Conservation (phyloP, 1,140 invertebrate species). For the Drosophila subpulchrella region DNA sequence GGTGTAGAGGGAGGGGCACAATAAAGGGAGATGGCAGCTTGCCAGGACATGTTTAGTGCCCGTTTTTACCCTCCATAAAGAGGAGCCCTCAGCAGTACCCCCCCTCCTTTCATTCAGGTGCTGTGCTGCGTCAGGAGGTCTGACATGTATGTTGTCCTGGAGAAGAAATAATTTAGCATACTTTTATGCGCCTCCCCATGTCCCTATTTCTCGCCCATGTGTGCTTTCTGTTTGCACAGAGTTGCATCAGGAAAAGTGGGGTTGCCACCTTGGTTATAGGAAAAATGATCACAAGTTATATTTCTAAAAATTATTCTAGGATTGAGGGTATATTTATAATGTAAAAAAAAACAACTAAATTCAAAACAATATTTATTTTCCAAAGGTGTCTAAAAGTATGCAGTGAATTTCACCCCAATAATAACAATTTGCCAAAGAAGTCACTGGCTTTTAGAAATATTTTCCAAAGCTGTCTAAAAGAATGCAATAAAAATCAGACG, state of each 20-base stretch:
- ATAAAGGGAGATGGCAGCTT: constrained; percentile 44
- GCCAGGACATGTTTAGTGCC: constrained; percentile 50
- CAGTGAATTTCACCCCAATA: too few species aligned
- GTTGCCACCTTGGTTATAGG: too few species aligned
- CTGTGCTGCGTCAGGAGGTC: constrained; percentile 12
- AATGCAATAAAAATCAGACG: too few species aligned
- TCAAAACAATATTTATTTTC: too few species aligned
- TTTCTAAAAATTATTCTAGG: too few species aligned
- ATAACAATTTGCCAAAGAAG: too few species aligned
- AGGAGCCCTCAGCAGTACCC: constrained; percentile 14
- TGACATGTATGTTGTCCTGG: constrained; percentile 24
- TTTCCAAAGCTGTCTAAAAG: too few species aligned
- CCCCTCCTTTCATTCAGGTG: constrained; percentile 9
- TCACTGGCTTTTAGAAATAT: too few species aligned
- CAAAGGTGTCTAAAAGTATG: too few species aligned
- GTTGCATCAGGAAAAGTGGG: not conserved
- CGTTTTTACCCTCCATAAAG: constrained; percentile 33
- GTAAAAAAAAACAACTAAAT: too few species aligned
- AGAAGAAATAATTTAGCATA: constrained; percentile 55
- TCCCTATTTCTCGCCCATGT: not conserved
- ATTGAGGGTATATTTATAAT: too few species aligned
- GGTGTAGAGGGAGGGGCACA: not conserved
- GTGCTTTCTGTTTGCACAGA: constrained; percentile 12
- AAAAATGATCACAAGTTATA: not conserved
- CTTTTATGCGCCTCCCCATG: constrained; percentile 31